phyloP scores from a whole-genome alignment of 1,140 invertebrate species.

The Ceratina calcarata region DNA sequence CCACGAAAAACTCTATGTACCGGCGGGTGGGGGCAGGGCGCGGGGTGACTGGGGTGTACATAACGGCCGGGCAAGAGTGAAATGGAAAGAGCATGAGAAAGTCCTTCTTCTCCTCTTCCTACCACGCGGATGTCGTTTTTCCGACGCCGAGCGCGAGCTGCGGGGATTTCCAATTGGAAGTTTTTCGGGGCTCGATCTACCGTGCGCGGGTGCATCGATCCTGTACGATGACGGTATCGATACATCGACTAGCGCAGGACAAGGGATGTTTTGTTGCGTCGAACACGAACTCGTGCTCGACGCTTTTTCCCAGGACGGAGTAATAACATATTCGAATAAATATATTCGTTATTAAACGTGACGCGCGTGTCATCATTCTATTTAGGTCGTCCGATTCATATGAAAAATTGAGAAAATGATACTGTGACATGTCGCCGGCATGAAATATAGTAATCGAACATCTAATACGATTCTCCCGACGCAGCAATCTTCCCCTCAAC shows the following conservation, averaged over 20 bases:
- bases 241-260: conserved; percentile 16
- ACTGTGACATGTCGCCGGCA: no score
- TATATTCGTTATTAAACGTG: no score
- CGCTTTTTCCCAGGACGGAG: background rate
- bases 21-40: no score
- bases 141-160: conserved; percentile 5
- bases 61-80: background rate
- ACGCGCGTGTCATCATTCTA: no score
- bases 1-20: conserved; percentile 54
- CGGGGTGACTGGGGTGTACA: no score
- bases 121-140: conserved; percentile 26
- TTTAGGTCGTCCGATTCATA: no score
- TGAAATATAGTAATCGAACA: background rate
- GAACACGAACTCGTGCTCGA: background rate
- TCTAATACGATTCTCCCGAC: background rate
- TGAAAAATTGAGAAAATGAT: no score
- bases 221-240: conserved; percentile 14
- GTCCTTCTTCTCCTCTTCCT: conserved; percentile 21
- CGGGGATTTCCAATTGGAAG: conserved; percentile 45
- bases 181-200: conserved; percentile 21
- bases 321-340: no score
- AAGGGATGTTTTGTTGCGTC: background rate
- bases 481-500: background rate
- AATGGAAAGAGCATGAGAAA: conserved; percentile 4
- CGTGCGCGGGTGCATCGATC: background rate